Percentiles rank a stretch among this genome's conserved stretches.
phyloP scores from a whole-genome alignment of 1,140 invertebrate species.

The Aradophagus sp. region DNA sequence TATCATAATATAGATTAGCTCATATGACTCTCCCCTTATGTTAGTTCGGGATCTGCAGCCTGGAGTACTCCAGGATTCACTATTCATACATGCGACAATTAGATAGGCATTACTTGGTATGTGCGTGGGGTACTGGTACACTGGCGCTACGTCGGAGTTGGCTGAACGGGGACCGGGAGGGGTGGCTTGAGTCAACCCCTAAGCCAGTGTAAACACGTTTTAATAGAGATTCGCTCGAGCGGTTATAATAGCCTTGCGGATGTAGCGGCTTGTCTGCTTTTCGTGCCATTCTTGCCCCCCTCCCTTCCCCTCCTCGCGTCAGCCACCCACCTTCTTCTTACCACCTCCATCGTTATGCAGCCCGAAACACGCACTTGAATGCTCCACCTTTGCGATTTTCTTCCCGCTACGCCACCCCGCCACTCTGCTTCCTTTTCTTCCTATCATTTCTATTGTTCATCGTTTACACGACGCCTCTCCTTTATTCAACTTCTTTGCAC shows the following conservation, averaged over 20 bases:
- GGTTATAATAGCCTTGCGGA: constrained; percentile 76
- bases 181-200: constrained; percentile 74
- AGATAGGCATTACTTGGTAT: constrained; percentile 74
- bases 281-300: constrained; percentile 40
- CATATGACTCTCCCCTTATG: constrained; percentile 73
- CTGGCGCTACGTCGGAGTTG: constrained; percentile 59
- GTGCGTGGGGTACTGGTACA: constrained; percentile 46
- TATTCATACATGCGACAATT: constrained; percentile 77
- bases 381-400: constrained; percentile 53
- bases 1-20: constrained; percentile 77
- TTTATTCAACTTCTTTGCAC: constrained; percentile 51
- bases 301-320: constrained; percentile 10
- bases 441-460: constrained; percentile 43
- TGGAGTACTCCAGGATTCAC: constrained; percentile 75
- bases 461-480: constrained; percentile 26
- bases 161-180: constrained; percentile 62
- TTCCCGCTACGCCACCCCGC: constrained; percentile 32
- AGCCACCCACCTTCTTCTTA: constrained; percentile 52
- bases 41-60: constrained; percentile 73
- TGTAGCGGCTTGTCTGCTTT: constrained; percentile 68
- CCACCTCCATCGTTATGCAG: constrained; percentile 51
- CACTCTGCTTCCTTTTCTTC: constrained; percentile 12
- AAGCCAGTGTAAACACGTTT: constrained; percentile 76
- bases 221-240: constrained; percentile 77
- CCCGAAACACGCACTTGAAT: constrained; percentile 50